These are phyloP conservation scores for Platichthys stellatus DNA, from an alignment of 2,113 vertebrate species.

Conservation along the genomic window DNA sequence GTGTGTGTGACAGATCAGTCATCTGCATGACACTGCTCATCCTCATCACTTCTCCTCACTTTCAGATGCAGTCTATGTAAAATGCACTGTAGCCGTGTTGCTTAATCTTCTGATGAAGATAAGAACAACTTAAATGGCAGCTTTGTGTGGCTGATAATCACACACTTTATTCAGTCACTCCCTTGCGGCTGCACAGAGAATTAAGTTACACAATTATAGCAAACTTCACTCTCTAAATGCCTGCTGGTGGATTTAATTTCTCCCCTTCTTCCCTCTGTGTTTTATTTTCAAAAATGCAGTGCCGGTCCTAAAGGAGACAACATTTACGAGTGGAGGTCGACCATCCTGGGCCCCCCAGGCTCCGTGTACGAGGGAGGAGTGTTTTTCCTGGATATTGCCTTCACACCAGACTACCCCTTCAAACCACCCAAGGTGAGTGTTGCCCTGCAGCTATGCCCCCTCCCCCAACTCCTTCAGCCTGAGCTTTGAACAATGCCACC, in stretches of 20 bases:
- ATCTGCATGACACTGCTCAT: slow-evolving; percentile 39
- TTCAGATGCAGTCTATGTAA: slow-evolving; percentile 18
- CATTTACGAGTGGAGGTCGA: slow-evolving; percentile 98
- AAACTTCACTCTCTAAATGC: background rate
- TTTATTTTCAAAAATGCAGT: slow-evolving; percentile 70
- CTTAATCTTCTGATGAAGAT: slow-evolving; percentile 25
- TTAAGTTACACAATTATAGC: slow-evolving; percentile 28
- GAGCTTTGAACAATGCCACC: slow-evolving; percentile 27
- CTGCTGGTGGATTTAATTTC: slow-evolving; percentile 24
- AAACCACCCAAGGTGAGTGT: slow-evolving; percentile 96
- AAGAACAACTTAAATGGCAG: slow-evolving; percentile 8
- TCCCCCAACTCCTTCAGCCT: background rate
- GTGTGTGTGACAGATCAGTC: slow-evolving; percentile 37
- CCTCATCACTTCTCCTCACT: slow-evolving; percentile 14
- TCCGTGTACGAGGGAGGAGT: slow-evolving; percentile 98
- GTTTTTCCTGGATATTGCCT: slow-evolving; percentile 98
- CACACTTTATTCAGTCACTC: slow-evolving; percentile 28
- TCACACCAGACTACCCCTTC: slow-evolving; percentile 99
- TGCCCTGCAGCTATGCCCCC: slow-evolving; percentile 20
- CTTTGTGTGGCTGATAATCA: slow-evolving; percentile 45
- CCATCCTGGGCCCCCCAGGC: slow-evolving; percentile 96
- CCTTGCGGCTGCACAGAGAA: slow-evolving; percentile 16
- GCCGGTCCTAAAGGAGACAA: slow-evolving; percentile 98
- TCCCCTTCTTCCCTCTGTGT: background rate
- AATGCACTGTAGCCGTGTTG: background rate